Evolutionary conservation across 2,797 vertebrate species (phyloP).

Genomic region (Sebastes cheni): DNA sequence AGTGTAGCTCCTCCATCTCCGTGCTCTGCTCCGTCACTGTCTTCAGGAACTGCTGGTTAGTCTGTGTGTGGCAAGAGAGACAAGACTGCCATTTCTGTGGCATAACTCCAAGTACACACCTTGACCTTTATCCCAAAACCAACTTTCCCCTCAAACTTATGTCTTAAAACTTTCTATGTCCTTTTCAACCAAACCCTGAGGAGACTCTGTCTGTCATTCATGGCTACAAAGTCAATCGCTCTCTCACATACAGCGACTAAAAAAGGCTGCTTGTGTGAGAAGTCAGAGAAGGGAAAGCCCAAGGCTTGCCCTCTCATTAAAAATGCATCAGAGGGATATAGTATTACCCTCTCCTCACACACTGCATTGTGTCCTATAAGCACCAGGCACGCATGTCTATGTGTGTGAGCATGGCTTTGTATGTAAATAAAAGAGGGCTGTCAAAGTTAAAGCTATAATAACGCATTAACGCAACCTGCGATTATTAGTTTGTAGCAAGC

Average conservation of each 20-base stretch:
- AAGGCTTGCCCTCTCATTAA: conserved; percentile 69
- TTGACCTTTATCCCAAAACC: conserved; percentile 1
- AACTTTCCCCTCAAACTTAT: conserved; percentile 9
- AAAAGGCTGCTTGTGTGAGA: conserved; percentile 33
- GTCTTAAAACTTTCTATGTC: conserved; percentile 2
- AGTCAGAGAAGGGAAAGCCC: conserved; percentile 42
- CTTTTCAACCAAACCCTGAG: conserved; percentile 14
- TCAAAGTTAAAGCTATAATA: too few species aligned
- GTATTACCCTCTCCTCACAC: conserved; percentile 62
- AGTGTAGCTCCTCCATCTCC: conserved; percentile 87
- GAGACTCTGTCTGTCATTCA: conserved; percentile 16
- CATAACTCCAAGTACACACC: conserved; percentile 59
- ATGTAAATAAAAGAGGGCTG: not conserved
- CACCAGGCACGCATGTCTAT: not conserved
- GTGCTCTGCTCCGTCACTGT: conserved; percentile 87
- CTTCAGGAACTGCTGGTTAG: conserved; percentile 90
- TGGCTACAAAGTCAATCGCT: conserved; percentile 18
- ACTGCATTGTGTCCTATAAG: conserved; percentile 4
- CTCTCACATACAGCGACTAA: conserved; percentile 27
- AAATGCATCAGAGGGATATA: conserved; percentile 75
- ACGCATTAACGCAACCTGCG: too few species aligned
- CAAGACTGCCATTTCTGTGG: conserved; percentile 63
- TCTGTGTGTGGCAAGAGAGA: conserved; percentile 84
- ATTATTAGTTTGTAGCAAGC: too few species aligned
- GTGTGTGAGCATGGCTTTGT: not conserved